A percentile compares a stretch with the other conserved stretches of the same genome.
phyloP scores from a whole-genome alignment of 2,113 vertebrate species.

The Formicarius rufipectus region DNA sequence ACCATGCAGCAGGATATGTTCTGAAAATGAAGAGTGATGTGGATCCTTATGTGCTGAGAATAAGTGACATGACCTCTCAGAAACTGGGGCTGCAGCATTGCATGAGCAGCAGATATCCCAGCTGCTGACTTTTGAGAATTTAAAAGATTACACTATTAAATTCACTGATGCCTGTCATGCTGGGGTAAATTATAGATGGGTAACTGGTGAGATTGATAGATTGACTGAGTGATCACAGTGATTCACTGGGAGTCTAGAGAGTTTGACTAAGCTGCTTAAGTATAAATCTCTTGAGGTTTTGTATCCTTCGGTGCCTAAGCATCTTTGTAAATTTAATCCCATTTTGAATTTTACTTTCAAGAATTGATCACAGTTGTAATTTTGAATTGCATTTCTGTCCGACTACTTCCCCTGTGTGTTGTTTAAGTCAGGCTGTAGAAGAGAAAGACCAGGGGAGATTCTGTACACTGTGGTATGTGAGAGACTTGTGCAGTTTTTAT shows the following conservation, averaged over 20 bases:
- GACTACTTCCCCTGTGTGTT: neutral
- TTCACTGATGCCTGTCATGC: neutral
- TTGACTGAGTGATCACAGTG: neutral
- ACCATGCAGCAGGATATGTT: fast-evolving
- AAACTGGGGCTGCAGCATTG: neutral
- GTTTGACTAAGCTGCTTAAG: neutral
- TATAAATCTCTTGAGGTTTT: neutral
- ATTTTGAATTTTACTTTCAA: conserved; percentile 18
- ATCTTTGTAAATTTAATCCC: neutral
- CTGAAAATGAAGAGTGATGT: neutral
- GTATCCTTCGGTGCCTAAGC: neutral
- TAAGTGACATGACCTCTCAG: neutral
- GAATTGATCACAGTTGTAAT: neutral
- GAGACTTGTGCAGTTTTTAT: neutral
- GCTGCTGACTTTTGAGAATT: neutral
- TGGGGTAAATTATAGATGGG: neutral
- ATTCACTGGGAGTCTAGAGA: neutral
- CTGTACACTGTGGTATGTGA: fast-evolving
- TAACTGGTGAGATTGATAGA: neutral
- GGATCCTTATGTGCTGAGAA: neutral
- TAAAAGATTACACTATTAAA: neutral
- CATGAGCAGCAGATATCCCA: neutral
- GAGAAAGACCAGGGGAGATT: neutral
- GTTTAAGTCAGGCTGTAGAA: neutral
- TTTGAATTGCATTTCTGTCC: neutral